Percentiles rank a stretch among this genome's conserved stretches.
These are phyloP conservation scores for Formicarius rufipectus DNA, from an alignment of 2,113 vertebrate genomes.

Conservation along the genomic window DNA sequence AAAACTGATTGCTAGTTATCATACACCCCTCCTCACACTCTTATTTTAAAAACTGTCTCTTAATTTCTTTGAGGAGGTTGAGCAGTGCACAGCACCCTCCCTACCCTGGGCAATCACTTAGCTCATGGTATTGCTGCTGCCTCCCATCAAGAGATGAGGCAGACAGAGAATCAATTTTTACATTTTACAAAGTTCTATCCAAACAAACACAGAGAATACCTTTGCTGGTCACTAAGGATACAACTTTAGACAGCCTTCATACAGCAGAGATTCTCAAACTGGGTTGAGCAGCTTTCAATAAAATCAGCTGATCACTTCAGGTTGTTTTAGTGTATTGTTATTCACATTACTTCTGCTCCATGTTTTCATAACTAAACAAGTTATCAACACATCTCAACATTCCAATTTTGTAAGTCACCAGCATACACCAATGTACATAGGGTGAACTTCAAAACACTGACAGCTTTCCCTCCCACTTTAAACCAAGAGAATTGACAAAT, in stretches of 20 bases:
- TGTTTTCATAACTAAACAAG: not conserved
- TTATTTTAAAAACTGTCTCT: not conserved
- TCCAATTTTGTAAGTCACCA: not conserved
- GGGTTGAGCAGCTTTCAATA: not conserved
- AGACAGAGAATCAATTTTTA: not conserved
- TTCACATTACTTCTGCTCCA: not conserved
- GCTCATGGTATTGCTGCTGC: not conserved
- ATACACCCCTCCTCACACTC: fast-evolving
- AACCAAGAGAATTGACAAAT: not conserved
- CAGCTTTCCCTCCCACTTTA: not conserved
- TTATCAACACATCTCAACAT: not conserved
- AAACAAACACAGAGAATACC: not conserved
- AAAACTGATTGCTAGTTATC: not conserved
- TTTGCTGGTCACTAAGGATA: not conserved
- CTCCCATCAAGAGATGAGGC: not conserved
- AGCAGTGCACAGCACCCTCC: not conserved
- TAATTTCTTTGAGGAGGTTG: not conserved
- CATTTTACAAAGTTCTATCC: not conserved
- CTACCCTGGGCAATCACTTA: not conserved
- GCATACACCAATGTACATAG: not conserved
- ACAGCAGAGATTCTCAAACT: not conserved
- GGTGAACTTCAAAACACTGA: not conserved
- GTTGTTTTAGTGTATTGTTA: not conserved
- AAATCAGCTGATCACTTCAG: not conserved
- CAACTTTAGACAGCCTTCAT: not conserved